Conservation (phyloP, 2,113 vertebrate genomes). For the Nipponia nippon region DNA sequence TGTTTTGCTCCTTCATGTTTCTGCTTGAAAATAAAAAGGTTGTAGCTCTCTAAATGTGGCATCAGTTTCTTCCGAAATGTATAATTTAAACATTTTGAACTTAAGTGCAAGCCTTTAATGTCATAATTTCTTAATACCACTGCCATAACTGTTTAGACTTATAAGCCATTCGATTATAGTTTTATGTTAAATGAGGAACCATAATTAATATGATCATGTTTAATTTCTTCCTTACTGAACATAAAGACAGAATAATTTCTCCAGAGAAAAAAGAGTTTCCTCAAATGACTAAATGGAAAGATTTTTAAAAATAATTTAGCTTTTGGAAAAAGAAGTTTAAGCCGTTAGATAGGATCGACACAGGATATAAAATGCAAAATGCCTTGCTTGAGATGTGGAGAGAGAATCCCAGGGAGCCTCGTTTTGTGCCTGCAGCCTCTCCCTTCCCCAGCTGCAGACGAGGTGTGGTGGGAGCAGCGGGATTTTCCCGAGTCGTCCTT, state of each 20-base stretch:
- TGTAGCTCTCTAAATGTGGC: neutral
- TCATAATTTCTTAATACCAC: neutral
- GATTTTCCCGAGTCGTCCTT: neutral
- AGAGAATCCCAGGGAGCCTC: neutral
- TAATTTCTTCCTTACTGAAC: conserved; percentile 1
- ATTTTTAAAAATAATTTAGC: neutral
- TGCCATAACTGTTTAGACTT: neutral
- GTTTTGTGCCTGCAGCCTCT: neutral
- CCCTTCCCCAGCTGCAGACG: rapidly evolving
- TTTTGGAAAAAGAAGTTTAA: neutral
- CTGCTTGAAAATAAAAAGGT: neutral
- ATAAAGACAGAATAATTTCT: neutral
- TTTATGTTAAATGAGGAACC: conserved; percentile 1
- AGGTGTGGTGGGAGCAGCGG: rapidly evolving
- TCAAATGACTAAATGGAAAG: neutral
- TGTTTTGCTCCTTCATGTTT: neutral
- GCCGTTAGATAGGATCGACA: neutral
- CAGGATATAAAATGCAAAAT: neutral
- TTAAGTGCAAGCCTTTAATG: neutral
- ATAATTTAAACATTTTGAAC: neutral
- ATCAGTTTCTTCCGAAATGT: neutral
- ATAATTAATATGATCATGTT: neutral
- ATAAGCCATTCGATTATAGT: neutral
- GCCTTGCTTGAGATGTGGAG: neutral
- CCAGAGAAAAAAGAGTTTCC: neutral